Evolutionary conservation across 2,113 vertebrate species (phyloP).

Genomic region (Melanerpes aurifrons): DNA sequence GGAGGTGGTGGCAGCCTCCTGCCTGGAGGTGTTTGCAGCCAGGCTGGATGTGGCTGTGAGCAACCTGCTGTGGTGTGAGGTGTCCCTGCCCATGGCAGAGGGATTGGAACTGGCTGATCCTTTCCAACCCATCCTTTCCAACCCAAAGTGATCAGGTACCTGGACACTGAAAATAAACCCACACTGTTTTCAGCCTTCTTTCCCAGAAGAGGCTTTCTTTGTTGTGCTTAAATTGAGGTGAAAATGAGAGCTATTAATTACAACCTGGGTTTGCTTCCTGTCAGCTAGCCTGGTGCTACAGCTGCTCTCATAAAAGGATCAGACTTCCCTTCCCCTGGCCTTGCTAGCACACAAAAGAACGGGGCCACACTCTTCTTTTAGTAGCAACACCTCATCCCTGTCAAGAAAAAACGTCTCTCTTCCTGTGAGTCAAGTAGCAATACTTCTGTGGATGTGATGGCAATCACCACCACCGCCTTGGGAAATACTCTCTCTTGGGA

Average conservation of each 20-base stretch:
- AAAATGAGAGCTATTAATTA: neutral
- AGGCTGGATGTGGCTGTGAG: too few species aligned
- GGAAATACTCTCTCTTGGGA: neutral
- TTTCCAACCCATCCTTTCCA: neutral
- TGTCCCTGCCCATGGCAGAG: too few species aligned
- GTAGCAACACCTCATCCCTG: neutral
- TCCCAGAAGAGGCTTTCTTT: neutral
- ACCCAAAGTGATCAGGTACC: neutral
- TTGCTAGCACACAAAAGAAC: neutral
- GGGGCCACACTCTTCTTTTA: neutral
- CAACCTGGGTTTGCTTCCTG: neutral
- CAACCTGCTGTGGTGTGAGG: too few species aligned
- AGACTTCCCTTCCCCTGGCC: fast-evolving
- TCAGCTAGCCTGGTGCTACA: neutral
- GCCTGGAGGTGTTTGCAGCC: too few species aligned
- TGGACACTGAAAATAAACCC: neutral
- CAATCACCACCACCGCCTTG: fast-evolving
- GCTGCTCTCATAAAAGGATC: neutral
- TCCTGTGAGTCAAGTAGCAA: neutral
- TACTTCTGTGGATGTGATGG: fast-evolving
- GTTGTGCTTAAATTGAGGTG: neutral
- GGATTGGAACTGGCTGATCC: too few species aligned
- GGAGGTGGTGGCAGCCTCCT: too few species aligned
- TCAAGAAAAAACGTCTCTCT: neutral
- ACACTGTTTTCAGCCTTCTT: fast-evolving